Conservation (phyloP, 2,113 vertebrate genomes). For the Aphyosemion australe region DNA sequence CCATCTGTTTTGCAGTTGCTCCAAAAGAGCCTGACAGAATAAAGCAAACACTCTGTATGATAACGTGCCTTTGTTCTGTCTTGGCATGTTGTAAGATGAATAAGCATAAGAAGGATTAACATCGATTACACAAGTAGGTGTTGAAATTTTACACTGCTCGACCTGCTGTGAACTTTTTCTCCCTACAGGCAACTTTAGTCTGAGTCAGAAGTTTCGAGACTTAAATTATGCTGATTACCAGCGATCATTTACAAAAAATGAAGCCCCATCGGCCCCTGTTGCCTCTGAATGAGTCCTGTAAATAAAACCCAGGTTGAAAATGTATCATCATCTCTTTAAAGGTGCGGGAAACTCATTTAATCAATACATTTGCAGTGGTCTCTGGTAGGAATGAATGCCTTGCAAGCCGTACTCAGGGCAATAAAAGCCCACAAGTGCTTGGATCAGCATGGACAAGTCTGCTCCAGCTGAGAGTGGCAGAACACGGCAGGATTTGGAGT, state of each 20-base stretch:
- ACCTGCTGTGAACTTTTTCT: slow-evolving; percentile 20
- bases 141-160: slow-evolving; percentile 46
- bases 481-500: too few species aligned
- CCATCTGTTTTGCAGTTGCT: slow-evolving; percentile 8
- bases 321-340: background rate
- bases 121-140: slow-evolving; percentile 68
- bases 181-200: background rate
- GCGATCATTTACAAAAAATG: background rate
- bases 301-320: background rate
- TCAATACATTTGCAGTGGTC: too few species aligned
- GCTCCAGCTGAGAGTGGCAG: too few species aligned
- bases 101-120: slow-evolving; percentile 69
- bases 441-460: too few species aligned
- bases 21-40: slow-evolving; percentile 15
- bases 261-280: too few species aligned
- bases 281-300: too few species aligned
- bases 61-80: slow-evolving; percentile 47
- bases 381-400: too few species aligned
- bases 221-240: background rate
- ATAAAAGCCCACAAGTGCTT: too few species aligned
- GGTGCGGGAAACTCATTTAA: too few species aligned
- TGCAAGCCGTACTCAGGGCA: too few species aligned
- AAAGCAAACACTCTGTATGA: slow-evolving; percentile 21
- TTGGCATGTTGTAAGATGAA: slow-evolving; percentile 30
- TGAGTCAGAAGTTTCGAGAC: slow-evolving; percentile 11